Evolutionary conservation across 2,888 invertebrate species (phyloP).

Genomic region (Rhamnusium bicolor): DNA sequence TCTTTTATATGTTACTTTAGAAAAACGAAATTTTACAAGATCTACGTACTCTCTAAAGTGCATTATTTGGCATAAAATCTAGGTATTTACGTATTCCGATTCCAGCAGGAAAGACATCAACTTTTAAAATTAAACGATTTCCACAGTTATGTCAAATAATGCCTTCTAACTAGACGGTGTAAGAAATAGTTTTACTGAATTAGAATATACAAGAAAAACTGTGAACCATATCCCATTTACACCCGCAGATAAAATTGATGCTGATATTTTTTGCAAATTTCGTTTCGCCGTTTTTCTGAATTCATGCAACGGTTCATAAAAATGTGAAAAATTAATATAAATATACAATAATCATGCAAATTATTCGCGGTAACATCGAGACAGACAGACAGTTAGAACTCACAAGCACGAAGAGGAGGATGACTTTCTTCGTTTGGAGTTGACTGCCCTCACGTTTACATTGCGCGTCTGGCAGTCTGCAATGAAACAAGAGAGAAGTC

Average conservation of each 20-base stretch:
- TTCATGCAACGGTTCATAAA: constrained; percentile 7
- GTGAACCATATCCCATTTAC: not conserved
- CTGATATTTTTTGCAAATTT: not conserved
- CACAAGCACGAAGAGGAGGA: constrained; percentile 79
- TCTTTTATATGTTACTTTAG: not conserved
- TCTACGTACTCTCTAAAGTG: not conserved
- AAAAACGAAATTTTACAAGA: not conserved
- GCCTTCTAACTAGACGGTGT: no score
- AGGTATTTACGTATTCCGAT: no score
- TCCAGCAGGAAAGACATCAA: no score
- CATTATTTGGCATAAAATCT: no score
- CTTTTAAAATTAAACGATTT: no score
- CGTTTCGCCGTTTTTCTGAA: not conserved
- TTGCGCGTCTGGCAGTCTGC: constrained; percentile 84
- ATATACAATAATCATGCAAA: constrained; percentile 51
- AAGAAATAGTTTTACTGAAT: not conserved
- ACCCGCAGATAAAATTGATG: not conserved
- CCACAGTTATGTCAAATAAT: no score
- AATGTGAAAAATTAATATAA: constrained; percentile 2
- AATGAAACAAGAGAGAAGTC: constrained; percentile 80
- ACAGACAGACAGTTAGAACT: constrained; percentile 73
- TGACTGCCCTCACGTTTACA: constrained; percentile 83
- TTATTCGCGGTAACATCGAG: constrained; percentile 60
- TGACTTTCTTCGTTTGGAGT: constrained; percentile 79
- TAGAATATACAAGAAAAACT: not conserved